Evolutionary conservation across 1,140 invertebrate species (phyloP).

Genomic region (Armadillidium nasatum): DNA sequence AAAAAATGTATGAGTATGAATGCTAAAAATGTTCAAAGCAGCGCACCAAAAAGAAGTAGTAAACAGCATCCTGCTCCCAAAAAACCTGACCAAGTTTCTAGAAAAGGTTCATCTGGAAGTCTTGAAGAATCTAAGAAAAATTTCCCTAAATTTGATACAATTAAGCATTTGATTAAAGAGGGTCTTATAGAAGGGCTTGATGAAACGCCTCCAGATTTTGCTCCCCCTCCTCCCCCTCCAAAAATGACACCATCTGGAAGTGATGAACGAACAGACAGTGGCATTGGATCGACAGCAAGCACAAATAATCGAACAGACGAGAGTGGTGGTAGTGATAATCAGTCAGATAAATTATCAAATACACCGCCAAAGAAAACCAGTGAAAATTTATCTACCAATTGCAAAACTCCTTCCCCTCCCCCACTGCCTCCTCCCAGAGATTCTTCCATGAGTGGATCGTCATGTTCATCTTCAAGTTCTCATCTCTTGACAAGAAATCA

Average conservation of each 20-base stretch:
- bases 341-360: slow-evolving; percentile 12
- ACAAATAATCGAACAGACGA: slow-evolving; percentile 31
- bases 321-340: slow-evolving; percentile 28
- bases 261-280: slow-evolving; percentile 32
- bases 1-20: no score
- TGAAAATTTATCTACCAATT: not conserved
- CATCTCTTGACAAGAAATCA: slow-evolving; percentile 7
- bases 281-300: slow-evolving; percentile 29
- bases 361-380: not conserved
- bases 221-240: slow-evolving; percentile 54
- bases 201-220: slow-evolving; percentile 55
- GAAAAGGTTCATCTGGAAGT: slow-evolving; percentile 30
- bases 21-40: no score
- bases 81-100: no score
- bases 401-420: slow-evolving; percentile 14
- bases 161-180: slow-evolving; percentile 66
- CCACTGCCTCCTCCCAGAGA: slow-evolving; percentile 27
- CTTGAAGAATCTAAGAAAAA: slow-evolving; percentile 17
- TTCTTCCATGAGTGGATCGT: slow-evolving; percentile 4
- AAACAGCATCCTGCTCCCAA: no score
- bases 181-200: slow-evolving; percentile 58
- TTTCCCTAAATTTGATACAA: slow-evolving; percentile 69
- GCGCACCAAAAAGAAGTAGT: no score
- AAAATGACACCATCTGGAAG: slow-evolving; percentile 28
- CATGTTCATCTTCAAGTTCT: not conserved